Evolutionary conservation across 2,888 invertebrate genomes (phyloP).

Genomic region (Nemoura dubitans): DNA sequence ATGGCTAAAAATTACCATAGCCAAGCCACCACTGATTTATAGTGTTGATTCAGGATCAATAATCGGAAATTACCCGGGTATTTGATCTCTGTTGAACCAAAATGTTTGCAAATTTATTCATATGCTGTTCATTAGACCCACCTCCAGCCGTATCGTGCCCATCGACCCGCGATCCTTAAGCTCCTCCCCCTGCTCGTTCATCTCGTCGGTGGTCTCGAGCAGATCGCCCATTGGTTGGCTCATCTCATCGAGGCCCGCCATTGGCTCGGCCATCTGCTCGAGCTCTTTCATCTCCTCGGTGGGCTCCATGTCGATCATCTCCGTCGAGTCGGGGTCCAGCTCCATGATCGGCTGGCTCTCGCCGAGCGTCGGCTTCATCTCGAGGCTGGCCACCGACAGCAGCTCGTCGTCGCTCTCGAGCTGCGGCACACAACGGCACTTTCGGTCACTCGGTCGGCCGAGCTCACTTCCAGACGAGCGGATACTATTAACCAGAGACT

Average conservation of each 20-base stretch:
- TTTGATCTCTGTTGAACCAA: no score
- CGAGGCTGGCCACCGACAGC: neutral
- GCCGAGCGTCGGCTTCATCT: neutral
- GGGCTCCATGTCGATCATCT: neutral
- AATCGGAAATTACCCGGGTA: no score
- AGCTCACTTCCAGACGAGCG: no score
- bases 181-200: neutral
- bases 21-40: no score
- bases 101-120: no score
- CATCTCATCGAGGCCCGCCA: neutral
- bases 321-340: neutral
- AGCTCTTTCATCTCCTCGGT: neutral
- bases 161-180: constrained; percentile 54
- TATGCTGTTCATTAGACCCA: neutral
- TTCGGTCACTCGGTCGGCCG: no score
- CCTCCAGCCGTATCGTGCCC: constrained; percentile 55
- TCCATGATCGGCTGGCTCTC: neutral
- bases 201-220: neutral
- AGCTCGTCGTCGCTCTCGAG: neutral
- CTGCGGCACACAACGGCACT: neutral
- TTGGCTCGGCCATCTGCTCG: neutral
- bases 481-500: no score
- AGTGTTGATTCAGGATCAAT: no score
- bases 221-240: neutral
- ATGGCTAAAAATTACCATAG: no score